phyloP scores from a whole-genome alignment of 2,797 vertebrate species.

The Syngnathus rostellatus region DNA sequence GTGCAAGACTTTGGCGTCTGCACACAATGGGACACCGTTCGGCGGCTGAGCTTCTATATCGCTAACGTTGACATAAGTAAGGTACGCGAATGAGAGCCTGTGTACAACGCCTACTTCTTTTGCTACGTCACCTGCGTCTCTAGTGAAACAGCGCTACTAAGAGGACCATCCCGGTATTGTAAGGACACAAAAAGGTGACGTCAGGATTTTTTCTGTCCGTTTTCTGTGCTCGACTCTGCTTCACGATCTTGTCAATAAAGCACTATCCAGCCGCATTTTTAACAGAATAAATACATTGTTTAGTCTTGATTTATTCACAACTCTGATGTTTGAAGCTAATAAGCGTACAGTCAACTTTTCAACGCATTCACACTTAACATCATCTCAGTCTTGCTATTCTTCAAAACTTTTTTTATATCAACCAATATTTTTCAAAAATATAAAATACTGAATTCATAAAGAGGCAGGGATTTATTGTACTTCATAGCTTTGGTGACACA shows the following conservation, averaged over 20 bases:
- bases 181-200: background rate
- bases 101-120: constrained; percentile 35
- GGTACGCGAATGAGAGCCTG: constrained; percentile 48
- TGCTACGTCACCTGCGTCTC: constrained; percentile 28
- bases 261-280: no score
- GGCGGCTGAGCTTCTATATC: background rate
- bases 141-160: constrained; percentile 26
- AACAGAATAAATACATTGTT: no score
- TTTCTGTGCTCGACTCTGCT: background rate
- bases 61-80: constrained; percentile 4
- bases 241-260: background rate
- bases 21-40: constrained; percentile 15
- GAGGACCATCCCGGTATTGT: background rate
- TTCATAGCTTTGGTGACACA: no score
- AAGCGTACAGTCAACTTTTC: no score
- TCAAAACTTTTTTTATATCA: no score
- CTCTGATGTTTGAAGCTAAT: no score
- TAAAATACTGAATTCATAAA: no score
- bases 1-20: background rate
- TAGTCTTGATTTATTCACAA: no score
- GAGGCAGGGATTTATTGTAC: no score
- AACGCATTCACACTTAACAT: no score
- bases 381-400: no score
- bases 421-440: no score
- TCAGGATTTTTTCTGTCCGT: background rate